Percentiles rank a stretch among this genome's conserved stretches.
These are phyloP conservation scores for Patella pellucida DNA, from an alignment of 2,888 invertebrate species.

Conservation along the genomic window DNA sequence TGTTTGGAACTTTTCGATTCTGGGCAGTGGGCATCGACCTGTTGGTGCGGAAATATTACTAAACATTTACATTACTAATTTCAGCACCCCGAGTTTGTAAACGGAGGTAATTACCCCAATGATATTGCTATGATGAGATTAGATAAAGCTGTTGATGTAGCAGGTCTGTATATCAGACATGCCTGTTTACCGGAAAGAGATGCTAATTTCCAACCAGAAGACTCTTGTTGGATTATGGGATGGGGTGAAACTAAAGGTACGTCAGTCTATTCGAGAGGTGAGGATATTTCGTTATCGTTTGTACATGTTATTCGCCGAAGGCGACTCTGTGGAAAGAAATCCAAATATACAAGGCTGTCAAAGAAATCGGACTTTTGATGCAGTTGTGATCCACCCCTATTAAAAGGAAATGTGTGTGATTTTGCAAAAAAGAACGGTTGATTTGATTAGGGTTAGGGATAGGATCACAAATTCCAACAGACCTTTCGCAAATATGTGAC, in stretches of 20 bases:
- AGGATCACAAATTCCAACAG: no score
- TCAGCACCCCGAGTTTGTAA: slow-evolving; percentile 49
- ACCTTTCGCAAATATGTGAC: no score
- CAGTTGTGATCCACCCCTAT: no score
- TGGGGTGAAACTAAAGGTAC: slow-evolving; percentile 52
- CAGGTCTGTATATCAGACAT: slow-evolving; percentile 42
- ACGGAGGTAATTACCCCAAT: slow-evolving; percentile 49
- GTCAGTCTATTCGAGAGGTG: slow-evolving; percentile 7
- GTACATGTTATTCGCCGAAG: no score
- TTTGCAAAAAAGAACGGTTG: no score
- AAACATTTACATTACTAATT: background rate
- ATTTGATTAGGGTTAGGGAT: no score
- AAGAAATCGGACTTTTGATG: no score
- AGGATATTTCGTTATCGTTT: background rate
- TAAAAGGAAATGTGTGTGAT: no score
- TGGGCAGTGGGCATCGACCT: background rate
- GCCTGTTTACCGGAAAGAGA: slow-evolving; percentile 39
- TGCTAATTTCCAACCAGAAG: slow-evolving; percentile 36
- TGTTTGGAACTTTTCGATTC: no score
- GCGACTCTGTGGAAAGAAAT: no score
- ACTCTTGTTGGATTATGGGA: slow-evolving; percentile 51
- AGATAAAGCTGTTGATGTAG: slow-evolving; percentile 39
- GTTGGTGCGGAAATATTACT: background rate
- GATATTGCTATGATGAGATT: slow-evolving; percentile 48
- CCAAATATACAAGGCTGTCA: no score